Base-by-base conservation (phyloP, 1,140 invertebrate species). In the Drosophila santomea region DNA sequence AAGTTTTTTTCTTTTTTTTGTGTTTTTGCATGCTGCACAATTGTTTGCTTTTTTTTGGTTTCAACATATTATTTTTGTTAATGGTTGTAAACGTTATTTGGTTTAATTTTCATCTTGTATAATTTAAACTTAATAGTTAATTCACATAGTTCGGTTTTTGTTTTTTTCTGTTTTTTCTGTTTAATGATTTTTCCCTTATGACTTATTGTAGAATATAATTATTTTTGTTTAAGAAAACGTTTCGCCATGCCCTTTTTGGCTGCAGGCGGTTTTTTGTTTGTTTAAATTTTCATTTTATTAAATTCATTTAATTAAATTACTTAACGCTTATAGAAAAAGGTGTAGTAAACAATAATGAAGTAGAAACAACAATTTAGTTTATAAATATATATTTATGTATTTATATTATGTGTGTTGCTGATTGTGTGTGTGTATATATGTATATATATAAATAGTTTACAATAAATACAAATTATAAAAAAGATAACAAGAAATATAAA, bases 281-380 rank as follows among this genome's bases (percentile, higher is more conserved):
- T 59, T 86, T 69, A 74, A 50, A 64, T 72, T 60, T 76, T 69
- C 51, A 52, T 61, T 64, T 80, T 78, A 54, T 76, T 82, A 88
- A 88, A 88, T 88, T 86, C 71, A 86, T 88, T 86, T 79, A 62
- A 75, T 80, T 86, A 76, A 86, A 76, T 79, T 88, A 83, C 72
- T 88, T 88, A 85, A 75, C 62, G 73, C 66, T 64, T 80, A 78
- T 63, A 79, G 76, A 79, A 79, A 78, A 78, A 78, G 44, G 67
- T 78, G 66, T 77, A 76, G 54, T 67, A 83, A 84, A 84, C 80
- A 81, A 85, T 82, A 63, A 67, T 75, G 72, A 79, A 66, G 78
- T 86, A 86, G 71, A 86, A 85, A 78, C 74, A 86, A 88, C 83
- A 88, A 88, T 82, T 82, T 82, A 55, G 74, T 81, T 74, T 86